Evolutionary conservation across 2,113 vertebrate genomes (phyloP), one percentile per base, ranked within the genome.

Genomic region (Malurus melanocephalus): DNA sequence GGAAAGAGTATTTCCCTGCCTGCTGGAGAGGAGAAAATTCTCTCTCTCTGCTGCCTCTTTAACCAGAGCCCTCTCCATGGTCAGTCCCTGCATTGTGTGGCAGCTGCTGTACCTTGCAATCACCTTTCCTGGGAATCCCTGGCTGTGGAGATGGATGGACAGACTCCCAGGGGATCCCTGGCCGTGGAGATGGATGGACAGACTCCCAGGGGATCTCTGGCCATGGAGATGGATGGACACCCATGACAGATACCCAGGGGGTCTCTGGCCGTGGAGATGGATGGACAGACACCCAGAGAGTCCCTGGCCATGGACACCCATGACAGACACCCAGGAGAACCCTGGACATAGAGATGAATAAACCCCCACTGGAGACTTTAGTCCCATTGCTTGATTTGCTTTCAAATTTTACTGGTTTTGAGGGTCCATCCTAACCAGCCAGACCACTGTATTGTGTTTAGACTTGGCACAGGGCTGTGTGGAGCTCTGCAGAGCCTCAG

Each of bases 1-100:
- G 2, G 22, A 85, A 62, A 53, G 15, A 33, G 55, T 12, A 49
- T 92, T 73, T 51, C 38, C 17, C 16, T 40, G 71, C 32, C 46
- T 72, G 57, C 42, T 66, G 33, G 59, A 56, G 64, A 42, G 67
- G 27, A 21, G 59, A 8, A 30, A 28, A 24, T 46, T 26, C 15
- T 43, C 4, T 55, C 23, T 69, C 3, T 55, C 23, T 69, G 56
- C 52, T 74, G n/a, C 18, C 74, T 16, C 53, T 59, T 74, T 32
- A 57, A 28, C 6, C 24, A 61, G 13, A 79, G 27, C 38, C 28
- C 32, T 64, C 6, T 42, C 3, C 0, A 0, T 0, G 5, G 35
- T 8, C 1, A 0, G 40, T 56, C 19, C 49, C 15, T 24, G 38
- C 38, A 38, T 38, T 38, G 38, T 38, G 38, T 38, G 12, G 38